phyloP scores from a whole-genome alignment of 2,113 vertebrate genomes.

The Periophthalmodon schlosseri region DNA sequence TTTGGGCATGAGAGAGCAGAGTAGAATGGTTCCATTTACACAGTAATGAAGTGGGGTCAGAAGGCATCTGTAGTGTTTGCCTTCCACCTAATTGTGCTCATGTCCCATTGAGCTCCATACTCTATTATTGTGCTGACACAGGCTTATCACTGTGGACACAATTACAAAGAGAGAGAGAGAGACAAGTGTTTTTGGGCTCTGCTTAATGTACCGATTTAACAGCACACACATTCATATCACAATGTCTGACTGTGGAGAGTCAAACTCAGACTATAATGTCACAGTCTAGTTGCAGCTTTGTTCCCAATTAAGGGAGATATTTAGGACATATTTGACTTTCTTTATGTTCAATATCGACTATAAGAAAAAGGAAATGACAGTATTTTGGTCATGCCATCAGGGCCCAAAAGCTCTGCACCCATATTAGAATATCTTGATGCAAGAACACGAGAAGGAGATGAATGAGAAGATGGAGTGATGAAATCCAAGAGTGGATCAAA shows the following conservation, averaged over 20 bases:
- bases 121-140: conserved; percentile 61
- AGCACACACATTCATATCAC: not conserved
- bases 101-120: conserved; percentile 64
- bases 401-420: too few relatives aligned
- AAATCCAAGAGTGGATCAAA: too few relatives aligned
- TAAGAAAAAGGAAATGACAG: too few relatives aligned
- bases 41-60: conserved; percentile 72
- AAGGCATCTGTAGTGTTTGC: conserved; percentile 59
- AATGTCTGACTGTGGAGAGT: not conserved
- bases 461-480: too few relatives aligned
- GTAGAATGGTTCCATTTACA: conserved; percentile 63
- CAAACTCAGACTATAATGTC: not conserved
- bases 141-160: conserved; percentile 54
- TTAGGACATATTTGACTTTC: not conserved
- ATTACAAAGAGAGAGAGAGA: conserved; percentile 58
- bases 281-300: not conserved
- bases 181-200: conserved; percentile 17
- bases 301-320: not conserved
- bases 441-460: too few relatives aligned
- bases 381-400: too few relatives aligned
- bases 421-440: too few relatives aligned
- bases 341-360: not conserved
- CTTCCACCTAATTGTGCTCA: conserved; percentile 69
- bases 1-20: conserved; percentile 37
- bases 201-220: conserved; percentile 5